Evolutionary conservation across 2,888 invertebrate species (phyloP).

Genomic region (Catocala fraxini): DNA sequence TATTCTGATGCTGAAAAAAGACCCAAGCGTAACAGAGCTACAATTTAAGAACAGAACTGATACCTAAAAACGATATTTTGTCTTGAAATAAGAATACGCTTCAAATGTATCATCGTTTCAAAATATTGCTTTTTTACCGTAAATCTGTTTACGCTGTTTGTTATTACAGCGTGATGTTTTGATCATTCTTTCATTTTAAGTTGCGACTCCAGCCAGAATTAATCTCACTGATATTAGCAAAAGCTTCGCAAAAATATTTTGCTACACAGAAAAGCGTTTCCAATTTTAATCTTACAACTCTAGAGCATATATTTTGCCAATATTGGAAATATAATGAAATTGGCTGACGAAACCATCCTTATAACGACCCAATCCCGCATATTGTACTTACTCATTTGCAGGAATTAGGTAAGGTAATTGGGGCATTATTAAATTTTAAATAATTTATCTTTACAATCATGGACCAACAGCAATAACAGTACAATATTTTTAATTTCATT

Average conservation of each 20-base stretch:
- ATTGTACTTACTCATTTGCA: conserved; percentile 13
- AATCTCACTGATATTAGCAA: conserved; percentile 12
- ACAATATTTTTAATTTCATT: conserved; percentile 54
- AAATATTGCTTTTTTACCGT: neutral
- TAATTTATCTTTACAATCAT: conserved; percentile 28
- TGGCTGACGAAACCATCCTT: conserved; percentile 2
- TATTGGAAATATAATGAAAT: conserved; percentile 17
- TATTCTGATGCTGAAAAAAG: no score
- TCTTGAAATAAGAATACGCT: no score
- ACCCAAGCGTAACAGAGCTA: no score
- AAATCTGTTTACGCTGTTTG: neutral
- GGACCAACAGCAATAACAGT: conserved; percentile 32
- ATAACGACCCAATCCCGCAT: conserved; percentile 4
- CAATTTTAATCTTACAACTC: conserved; percentile 16
- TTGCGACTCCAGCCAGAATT: neutral
- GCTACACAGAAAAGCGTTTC: conserved; percentile 8
- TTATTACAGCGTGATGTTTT: neutral
- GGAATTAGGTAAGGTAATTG: conserved; percentile 23
- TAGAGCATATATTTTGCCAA: conserved; percentile 10
- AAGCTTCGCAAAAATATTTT: conserved; percentile 12
- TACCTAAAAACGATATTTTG: no score
- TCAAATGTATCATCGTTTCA: no score
- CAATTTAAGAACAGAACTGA: no score
- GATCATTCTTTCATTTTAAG: conserved; percentile 2
- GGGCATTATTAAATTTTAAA: conserved; percentile 22